A percentile compares a stretch with the other conserved stretches of the same genome.
These are phyloP conservation scores for Orchesella cincta DNA, from an alignment of 1,140 invertebrate genomes.

Conservation along the genomic window DNA sequence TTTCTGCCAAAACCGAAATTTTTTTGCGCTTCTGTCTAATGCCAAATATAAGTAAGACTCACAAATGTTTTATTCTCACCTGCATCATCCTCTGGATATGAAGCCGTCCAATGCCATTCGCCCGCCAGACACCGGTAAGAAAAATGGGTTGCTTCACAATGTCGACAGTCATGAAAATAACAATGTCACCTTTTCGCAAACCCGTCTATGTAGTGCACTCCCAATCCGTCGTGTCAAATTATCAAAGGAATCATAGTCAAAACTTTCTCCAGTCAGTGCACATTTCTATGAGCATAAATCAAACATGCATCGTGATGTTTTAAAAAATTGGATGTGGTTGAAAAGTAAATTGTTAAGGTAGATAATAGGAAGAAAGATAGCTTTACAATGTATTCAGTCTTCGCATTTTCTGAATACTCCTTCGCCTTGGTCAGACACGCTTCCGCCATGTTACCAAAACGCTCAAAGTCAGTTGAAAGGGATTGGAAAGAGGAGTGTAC, in stretches of 20 bases:
- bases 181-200: constrained; percentile 41
- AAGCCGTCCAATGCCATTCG: constrained; percentile 37
- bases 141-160: constrained; percentile 33
- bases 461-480: not conserved
- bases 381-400: constrained; percentile 22
- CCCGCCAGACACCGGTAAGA: constrained; percentile 42
- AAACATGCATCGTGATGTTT: no score
- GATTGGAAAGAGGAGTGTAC: not conserved
- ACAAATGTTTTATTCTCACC: no score
- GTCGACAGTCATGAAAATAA: constrained; percentile 38
- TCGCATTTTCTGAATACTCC: constrained; percentile 32
- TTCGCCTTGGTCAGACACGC: constrained; percentile 15
- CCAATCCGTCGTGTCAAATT: constrained; percentile 32
- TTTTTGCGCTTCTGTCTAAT: no score
- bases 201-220: constrained; percentile 43
- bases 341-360: not conserved
- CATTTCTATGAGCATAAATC: not conserved
- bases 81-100: constrained; percentile 41
- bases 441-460: not conserved
- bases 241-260: constrained; percentile 23
- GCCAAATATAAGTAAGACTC: no score
- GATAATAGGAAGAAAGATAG: no score
- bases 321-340: not conserved
- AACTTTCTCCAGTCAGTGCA: constrained; percentile 26
- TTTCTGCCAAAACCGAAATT: no score